These are phyloP conservation scores for Perca schrenkii DNA, from an alignment of 2,113 vertebrate genomes.

Conservation along the genomic window DNA sequence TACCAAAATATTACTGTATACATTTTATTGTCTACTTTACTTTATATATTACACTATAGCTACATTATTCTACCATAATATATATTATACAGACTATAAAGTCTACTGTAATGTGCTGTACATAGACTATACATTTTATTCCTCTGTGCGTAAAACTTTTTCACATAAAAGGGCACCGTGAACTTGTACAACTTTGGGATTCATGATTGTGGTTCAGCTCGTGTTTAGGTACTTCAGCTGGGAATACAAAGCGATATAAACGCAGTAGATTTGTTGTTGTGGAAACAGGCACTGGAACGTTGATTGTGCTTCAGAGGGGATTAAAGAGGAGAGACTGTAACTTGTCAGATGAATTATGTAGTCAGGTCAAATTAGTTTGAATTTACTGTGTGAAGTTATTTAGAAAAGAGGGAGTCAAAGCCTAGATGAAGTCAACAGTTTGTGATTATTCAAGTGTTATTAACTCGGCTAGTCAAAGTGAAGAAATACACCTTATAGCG, in stretches of 20 bases:
- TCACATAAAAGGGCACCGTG: constrained; percentile 17
- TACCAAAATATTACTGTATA: constrained; percentile 56
- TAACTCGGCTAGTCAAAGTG: too few relatives aligned
- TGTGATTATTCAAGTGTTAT: too few relatives aligned
- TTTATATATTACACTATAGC: constrained; percentile 66
- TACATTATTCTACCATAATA: constrained; percentile 68
- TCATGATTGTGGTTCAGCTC: constrained; percentile 35
- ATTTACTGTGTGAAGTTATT: too few relatives aligned
- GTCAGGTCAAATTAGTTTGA: background rate
- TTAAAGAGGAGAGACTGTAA: background rate
- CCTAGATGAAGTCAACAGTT: too few relatives aligned
- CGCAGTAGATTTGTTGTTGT: constrained; percentile 9
- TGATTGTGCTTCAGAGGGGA: constrained; percentile 69
- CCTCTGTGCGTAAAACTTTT: constrained; percentile 12
- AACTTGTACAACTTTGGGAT: constrained; percentile 55
- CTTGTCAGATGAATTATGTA: background rate
- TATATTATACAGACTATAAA: constrained; percentile 61
- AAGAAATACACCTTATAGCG: too few relatives aligned
- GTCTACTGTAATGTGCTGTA: constrained; percentile 61
- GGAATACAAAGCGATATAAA: background rate
- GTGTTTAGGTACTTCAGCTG: constrained; percentile 14
- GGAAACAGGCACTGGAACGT: constrained; percentile 67
- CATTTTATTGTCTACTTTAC: constrained; percentile 44
- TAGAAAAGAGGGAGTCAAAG: too few relatives aligned
- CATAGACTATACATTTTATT: constrained; percentile 48